Conservation (phyloP, 2,888 invertebrate species). For the Hirtodrosophila alboralis region DNA sequence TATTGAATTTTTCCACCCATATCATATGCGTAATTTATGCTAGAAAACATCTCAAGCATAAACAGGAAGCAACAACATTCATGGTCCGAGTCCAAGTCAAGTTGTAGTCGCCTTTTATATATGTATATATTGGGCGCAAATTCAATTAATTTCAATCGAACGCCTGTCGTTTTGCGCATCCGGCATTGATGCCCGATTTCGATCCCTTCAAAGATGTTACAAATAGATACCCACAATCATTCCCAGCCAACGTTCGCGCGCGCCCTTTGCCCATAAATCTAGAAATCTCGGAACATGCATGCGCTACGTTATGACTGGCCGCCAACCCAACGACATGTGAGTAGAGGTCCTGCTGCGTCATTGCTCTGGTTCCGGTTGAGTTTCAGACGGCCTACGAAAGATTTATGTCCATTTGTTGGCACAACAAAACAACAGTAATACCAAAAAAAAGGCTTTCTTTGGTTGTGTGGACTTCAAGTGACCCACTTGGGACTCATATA, state of each 20-base stretch:
- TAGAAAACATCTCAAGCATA: slow-evolving; percentile 72
- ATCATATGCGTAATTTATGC: slow-evolving; percentile 75
- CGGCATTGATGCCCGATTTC: slow-evolving; percentile 70
- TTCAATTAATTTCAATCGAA: slow-evolving; percentile 84
- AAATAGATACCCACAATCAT: slow-evolving; percentile 54
- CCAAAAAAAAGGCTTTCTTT: slow-evolving; percentile 53
- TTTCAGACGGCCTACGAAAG: slow-evolving; percentile 61
- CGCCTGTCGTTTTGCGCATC: slow-evolving; percentile 82
- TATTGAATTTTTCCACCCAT: slow-evolving; percentile 46
- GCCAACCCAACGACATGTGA: slow-evolving; percentile 60
- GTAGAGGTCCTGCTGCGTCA: slow-evolving; percentile 68
- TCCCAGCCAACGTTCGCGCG: slow-evolving; percentile 35
- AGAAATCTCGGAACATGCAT: slow-evolving; percentile 59
- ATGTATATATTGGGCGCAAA: slow-evolving; percentile 75
- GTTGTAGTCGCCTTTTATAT: slow-evolving; percentile 51
- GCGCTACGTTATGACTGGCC: slow-evolving; percentile 68
- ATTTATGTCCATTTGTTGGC: slow-evolving; percentile 81
- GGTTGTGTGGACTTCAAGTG: slow-evolving; percentile 47
- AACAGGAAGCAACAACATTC: slow-evolving; percentile 69
- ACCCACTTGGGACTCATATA: slow-evolving; percentile 74
- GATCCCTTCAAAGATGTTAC: slow-evolving; percentile 56
- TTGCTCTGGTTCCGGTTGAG: slow-evolving; percentile 81
- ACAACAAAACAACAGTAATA: slow-evolving; percentile 52
- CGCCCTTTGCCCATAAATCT: slow-evolving; percentile 63
- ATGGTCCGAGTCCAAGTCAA: slow-evolving; percentile 56